phyloP scores from a whole-genome alignment of 2,113 vertebrate species.

The Daboia siamensis region DNA sequence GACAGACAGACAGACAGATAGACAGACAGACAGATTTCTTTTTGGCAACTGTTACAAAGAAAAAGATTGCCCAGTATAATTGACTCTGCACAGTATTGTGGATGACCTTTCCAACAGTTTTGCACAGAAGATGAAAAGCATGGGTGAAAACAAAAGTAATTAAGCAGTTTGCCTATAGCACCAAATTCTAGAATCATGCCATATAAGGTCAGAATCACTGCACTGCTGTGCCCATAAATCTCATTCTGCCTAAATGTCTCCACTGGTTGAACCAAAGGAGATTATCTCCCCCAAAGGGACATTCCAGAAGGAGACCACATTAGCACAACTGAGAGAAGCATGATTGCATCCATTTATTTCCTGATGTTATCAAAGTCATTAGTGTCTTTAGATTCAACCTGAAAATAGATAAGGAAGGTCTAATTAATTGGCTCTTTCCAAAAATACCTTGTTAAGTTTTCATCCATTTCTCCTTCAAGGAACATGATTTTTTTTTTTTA shows the following conservation, averaged over 20 bases:
- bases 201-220: background rate
- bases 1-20: too few species aligned
- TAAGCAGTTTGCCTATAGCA: background rate
- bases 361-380: background rate
- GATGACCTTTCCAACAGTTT: background rate
- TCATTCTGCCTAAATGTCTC: background rate
- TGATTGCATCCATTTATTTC: background rate
- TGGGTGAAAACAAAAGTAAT: background rate
- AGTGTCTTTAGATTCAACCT: background rate
- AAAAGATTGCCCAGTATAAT: background rate
- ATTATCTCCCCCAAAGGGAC: background rate
- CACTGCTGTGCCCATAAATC: background rate
- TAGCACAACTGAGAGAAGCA: background rate
- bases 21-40: too few species aligned
- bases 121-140: background rate
- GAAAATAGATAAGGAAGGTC: background rate
- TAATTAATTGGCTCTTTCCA: background rate
- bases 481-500: background rate
- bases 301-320: background rate
- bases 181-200: background rate
- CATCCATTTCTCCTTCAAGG: background rate
- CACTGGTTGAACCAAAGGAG: background rate
- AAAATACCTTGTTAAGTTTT: background rate
- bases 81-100: background rate
- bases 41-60: background rate